Percentiles rank a stretch among this genome's conserved stretches.
Evolutionary conservation across 2,888 invertebrate genomes (phyloP).

Genomic region (Muschampia plurimacula): DNA sequence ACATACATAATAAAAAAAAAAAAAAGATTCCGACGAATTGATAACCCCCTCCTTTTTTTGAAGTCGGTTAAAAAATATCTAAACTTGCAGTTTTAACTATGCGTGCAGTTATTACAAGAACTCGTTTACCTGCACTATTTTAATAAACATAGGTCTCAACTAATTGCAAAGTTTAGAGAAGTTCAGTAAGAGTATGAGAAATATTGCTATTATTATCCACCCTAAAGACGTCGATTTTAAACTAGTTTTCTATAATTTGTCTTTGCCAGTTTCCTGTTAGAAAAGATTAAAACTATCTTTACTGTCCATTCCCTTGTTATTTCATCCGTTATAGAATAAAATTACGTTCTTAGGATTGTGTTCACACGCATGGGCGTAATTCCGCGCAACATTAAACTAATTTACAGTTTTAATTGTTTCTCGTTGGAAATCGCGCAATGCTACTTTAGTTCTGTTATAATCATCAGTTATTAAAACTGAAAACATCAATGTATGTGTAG

Average conservation of each 20-base stretch:
- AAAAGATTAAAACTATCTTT: conserved; percentile 33
- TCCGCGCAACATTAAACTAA: conserved; percentile 37
- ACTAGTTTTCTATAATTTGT: conserved; percentile 32
- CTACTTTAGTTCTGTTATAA: conserved; percentile 60
- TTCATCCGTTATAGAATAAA: conserved; percentile 35
- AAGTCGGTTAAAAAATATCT: neutral
- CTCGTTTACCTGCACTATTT: neutral
- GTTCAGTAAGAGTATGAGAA: conserved; percentile 12
- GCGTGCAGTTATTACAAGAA: neutral
- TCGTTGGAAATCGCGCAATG: conserved; percentile 70
- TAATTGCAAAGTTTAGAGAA: neutral
- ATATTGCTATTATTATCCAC: conserved; percentile 14
- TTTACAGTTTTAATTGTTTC: conserved; percentile 70
- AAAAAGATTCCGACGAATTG: too few species aligned
- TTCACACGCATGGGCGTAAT: conserved; percentile 44
- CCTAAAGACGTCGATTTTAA: conserved; percentile 25
- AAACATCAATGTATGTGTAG: neutral
- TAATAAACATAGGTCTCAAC: neutral
- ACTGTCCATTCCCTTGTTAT: conserved; percentile 31
- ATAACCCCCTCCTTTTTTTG: too few species aligned
- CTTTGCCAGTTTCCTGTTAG: conserved; percentile 34
- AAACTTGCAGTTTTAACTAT: neutral
- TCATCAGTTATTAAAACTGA: neutral
- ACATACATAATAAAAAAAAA: too few species aligned
- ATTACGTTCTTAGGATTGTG: conserved; percentile 40